Evolutionary conservation across 2,797 vertebrate species (phyloP), one percentile per base, ranked within the genome.

Genomic region (Amblyopsis hoosieri): DNA sequence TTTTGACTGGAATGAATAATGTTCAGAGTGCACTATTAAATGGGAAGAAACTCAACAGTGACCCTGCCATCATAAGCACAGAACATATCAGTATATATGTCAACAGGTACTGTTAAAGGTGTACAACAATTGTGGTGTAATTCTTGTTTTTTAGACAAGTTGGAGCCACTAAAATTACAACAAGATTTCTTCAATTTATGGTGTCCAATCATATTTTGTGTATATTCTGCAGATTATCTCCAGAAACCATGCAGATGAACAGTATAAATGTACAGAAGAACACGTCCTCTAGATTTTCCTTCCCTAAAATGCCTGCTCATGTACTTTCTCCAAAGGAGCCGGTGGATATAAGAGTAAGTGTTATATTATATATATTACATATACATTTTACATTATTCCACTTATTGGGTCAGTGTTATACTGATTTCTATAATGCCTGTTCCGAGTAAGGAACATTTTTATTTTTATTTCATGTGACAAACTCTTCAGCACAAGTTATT

Each of bases 321-420:
- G 60, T 86, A 31, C 7, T 92, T 62, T 64, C 79, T 57, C 82
- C 83, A 70, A 78, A 80, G 1, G 93, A 95, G 68, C 91, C 92
- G 1, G 91, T 98, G 87, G 95, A 98, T 80, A 89, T 98, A 70
- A 91, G 94, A 89, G 97, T 95, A 90, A 94, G 94, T 90, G 31
- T 45, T 1, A 29, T 29, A 29, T 29, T 29, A 29, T 29, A 29
- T 29, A 29, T 29, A 29, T 29, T 29, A 29, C 23, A 29, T 29
- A 29, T 29, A 29, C 23, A 29, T 29, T 29, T 42, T 42, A 8
- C 7, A 42, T 42, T 42, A 8, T 9, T 9, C 4, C 37, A 42
- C 37, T 3, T 42, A 42, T 42, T 42, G 7, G 37, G 37, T 42
- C 37, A 42, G 8, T 42, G 37, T 42, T 42, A 42, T 42, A 8